These are phyloP conservation scores for Glaucidium brasilianum DNA, from an alignment of 2,113 vertebrate genomes.

Conservation along the genomic window DNA sequence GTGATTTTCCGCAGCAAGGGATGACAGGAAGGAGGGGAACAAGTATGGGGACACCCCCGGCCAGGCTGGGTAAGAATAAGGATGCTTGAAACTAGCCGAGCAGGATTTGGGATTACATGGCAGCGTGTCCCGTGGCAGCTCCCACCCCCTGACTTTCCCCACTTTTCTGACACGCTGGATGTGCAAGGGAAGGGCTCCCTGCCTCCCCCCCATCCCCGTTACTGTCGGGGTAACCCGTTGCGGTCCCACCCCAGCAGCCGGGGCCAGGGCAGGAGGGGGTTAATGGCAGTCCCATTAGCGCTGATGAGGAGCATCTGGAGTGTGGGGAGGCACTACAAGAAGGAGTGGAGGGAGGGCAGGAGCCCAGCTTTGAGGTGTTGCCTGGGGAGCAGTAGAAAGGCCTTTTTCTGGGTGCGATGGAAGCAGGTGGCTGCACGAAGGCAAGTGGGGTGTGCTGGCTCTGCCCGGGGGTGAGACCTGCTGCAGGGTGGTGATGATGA, in stretches of 20 bases:
- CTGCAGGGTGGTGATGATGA: too few relatives aligned
- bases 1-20: accelerated
- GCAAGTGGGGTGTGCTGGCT: not conserved
- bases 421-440: accelerated
- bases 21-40: too few relatives aligned
- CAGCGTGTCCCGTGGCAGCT: accelerated
- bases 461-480: not conserved
- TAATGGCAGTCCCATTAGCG: accelerated
- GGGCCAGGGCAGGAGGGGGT: not conserved
- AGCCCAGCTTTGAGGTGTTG: accelerated
- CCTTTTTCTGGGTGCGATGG: accelerated
- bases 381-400: accelerated
- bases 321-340: not conserved
- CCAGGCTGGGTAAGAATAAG: not conserved
- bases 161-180: accelerated
- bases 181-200: not conserved
- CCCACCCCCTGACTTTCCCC: accelerated
- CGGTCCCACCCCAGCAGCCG: not conserved
- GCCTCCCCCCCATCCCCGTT: not conserved
- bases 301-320: not conserved
- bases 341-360: not conserved
- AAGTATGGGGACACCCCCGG: accelerated
- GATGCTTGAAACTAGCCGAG: not conserved
- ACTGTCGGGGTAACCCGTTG: accelerated
- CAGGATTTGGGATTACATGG: not conserved